Percentiles rank a stretch among this genome's conserved stretches.
These are phyloP conservation scores for Macrocentrus cingulum DNA, from an alignment of 1,140 invertebrate species.

Conservation along the genomic window DNA sequence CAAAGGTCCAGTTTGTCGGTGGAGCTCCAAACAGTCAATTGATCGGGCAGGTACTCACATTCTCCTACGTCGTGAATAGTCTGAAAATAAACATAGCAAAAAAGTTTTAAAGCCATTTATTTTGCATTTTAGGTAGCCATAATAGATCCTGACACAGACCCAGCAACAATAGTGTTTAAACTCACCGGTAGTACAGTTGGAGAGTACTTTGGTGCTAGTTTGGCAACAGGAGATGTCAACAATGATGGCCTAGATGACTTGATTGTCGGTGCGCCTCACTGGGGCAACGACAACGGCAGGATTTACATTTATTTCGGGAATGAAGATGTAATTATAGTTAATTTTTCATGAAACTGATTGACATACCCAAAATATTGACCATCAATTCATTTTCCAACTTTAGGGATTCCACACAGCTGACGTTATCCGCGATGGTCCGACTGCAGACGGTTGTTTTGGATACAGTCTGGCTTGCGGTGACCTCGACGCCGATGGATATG, in stretches of 20 bases:
- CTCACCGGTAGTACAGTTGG: constrained; percentile 66
- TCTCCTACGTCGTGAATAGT: too few species aligned
- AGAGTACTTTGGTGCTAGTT: constrained; percentile 74
- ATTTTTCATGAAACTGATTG: too few species aligned
- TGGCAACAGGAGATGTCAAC: constrained; percentile 72
- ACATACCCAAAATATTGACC: too few species aligned
- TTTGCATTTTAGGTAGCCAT: constrained; percentile 32
- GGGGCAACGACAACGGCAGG: constrained; percentile 61
- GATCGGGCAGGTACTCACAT: constrained; percentile 44
- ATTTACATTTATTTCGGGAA: constrained; percentile 63
- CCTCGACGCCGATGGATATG: constrained; percentile 67
- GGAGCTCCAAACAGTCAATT: constrained; percentile 62
- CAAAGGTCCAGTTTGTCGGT: constrained; percentile 54
- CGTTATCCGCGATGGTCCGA: constrained; percentile 56
- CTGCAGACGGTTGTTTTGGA: constrained; percentile 65
- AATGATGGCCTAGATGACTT: constrained; percentile 72
- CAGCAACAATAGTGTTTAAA: constrained; percentile 31
- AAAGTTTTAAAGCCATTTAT: neutral
- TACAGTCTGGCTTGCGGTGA: constrained; percentile 65
- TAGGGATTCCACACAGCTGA: constrained; percentile 42
- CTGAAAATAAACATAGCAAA: neutral
- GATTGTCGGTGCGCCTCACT: constrained; percentile 74
- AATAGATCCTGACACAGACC: constrained; percentile 41
- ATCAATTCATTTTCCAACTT: constrained; percentile 12
- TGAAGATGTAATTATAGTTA: constrained; percentile 26